Evolutionary conservation across 2,888 invertebrate genomes (phyloP), one percentile per base, ranked within the genome.

Genomic region (Philonicus albiceps): DNA sequence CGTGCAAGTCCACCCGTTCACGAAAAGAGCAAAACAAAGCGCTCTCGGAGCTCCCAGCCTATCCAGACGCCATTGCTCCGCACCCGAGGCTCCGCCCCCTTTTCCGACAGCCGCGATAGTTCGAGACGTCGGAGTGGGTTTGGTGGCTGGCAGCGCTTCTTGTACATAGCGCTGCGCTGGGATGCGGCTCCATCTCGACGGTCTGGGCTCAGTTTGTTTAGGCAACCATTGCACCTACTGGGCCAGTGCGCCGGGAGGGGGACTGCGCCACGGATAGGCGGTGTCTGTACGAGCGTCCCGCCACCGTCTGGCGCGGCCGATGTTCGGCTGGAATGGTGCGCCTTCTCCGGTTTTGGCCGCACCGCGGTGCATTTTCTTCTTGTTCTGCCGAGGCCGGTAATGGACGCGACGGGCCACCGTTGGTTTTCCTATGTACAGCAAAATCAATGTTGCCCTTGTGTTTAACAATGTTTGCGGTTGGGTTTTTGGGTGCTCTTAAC

Each of bases 391-490:
- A 6, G 49, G 43, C 49, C 16, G 49, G 49, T 53, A 78, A 78
- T 78, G 78, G 78, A 49, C 49, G 49, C 19, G 34, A 22, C 19
- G 55, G 19, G 5, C 22, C 81, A 5, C 40, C 34, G 81, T 78
- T 34, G 27, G 53, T 64, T 64, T 83, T 83, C 81, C 43, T 64
- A 83, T 64, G 64, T 83, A 64, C 55, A 34, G 3, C 78, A 83
- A 83, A 83, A 83, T 64, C 64, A 83, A 83, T 85, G 85, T 74
- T 85, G 75, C 31, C 74, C 40, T 75, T 85, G 74, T 85, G 53
- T 85, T 85, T 85, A 43, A 85, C 73, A 85, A 85, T 85, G 75
- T 75, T 85, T 85, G 43, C 85, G 75, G 75, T 34, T 85, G 19
- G 49, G 34, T n/a, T 85, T 74, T 49, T 16, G 27, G 27, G 8